phyloP scores from a whole-genome alignment of 2,888 invertebrate species.

The Yponomeuta plumbellus region DNA sequence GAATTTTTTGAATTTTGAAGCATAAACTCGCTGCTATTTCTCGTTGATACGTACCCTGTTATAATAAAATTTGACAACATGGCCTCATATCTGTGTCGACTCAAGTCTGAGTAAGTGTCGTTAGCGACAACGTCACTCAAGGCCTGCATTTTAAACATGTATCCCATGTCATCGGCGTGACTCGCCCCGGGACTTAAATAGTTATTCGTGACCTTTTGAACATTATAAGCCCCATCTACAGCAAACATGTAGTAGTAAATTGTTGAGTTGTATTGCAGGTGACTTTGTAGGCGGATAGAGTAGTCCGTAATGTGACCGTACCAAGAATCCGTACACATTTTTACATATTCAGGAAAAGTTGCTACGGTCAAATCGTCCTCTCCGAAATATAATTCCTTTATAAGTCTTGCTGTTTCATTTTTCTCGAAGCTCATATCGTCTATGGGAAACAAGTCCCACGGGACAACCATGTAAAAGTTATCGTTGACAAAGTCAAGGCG shows the following conservation, averaged over 20 bases:
- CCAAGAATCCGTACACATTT: constrained; percentile 21
- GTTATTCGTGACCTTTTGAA: constrained; percentile 12
- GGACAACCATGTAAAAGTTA: constrained; percentile 22
- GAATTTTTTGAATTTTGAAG: too few species aligned
- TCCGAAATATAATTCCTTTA: constrained; percentile 21
- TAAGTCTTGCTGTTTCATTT: constrained; percentile 15
- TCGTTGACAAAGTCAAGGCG: constrained; percentile 18
- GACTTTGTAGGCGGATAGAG: constrained; percentile 9
- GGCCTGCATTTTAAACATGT: constrained; percentile 15
- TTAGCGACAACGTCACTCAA: constrained; percentile 4
- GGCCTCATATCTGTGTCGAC: constrained; percentile 17
- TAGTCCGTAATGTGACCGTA: constrained; percentile 22
- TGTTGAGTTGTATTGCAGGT: neutral
- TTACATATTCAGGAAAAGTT: constrained; percentile 18
- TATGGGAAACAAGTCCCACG: constrained; percentile 18
- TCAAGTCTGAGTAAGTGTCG: constrained; percentile 15
- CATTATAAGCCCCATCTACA: constrained; percentile 20
- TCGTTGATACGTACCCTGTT: constrained; percentile 15
- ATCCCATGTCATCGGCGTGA: constrained; percentile 21
- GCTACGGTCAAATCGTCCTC: constrained; percentile 1
- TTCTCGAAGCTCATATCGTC: constrained; percentile 19
- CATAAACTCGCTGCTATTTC: too few species aligned
- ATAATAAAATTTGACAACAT: constrained; percentile 22
- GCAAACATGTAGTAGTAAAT: constrained; percentile 21
- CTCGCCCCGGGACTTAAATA: constrained; percentile 16